phyloP scores from a whole-genome alignment of 2,797 vertebrate species.

The Pachyuromys duprasi region DNA sequence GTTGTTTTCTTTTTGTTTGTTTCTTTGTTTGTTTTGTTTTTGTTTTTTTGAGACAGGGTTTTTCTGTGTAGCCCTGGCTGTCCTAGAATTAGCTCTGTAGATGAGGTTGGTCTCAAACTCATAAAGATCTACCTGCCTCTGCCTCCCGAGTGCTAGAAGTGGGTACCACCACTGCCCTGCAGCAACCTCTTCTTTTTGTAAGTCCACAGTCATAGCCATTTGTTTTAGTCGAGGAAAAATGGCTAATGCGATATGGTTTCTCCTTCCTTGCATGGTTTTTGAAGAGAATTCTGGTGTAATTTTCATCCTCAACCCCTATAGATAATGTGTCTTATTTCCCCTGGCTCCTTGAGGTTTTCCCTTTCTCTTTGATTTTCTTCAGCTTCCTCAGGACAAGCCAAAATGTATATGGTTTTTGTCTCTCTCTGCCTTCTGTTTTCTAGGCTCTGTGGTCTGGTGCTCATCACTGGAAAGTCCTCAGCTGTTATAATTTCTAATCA shows the following conservation, averaged over 20 bases:
- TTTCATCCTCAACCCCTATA: background rate
- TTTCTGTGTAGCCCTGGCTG: background rate
- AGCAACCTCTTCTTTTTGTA: background rate
- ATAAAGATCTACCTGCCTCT: background rate
- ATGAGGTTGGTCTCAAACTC: background rate
- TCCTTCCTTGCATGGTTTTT: background rate
- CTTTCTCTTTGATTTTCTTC: background rate
- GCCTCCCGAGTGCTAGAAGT: background rate
- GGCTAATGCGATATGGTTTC: too few species aligned
- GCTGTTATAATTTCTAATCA: background rate
- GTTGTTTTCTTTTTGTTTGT: background rate
- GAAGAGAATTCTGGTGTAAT: background rate
- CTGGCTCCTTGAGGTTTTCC: background rate
- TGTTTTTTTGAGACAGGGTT: background rate
- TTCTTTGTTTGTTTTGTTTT: background rate
- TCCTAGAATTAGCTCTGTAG: background rate
- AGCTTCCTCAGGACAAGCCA: background rate
- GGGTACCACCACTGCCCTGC: background rate
- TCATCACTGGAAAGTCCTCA: background rate
- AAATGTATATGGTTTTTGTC: background rate
- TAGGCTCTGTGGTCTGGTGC: background rate
- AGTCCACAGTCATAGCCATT: background rate
- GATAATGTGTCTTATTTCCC: background rate
- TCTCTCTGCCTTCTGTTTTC: background rate
- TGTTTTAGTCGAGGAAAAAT: background rate